These are phyloP conservation scores for Drosophila carrolli DNA, from an alignment of 1,140 invertebrate genomes.

Conservation along the genomic window DNA sequence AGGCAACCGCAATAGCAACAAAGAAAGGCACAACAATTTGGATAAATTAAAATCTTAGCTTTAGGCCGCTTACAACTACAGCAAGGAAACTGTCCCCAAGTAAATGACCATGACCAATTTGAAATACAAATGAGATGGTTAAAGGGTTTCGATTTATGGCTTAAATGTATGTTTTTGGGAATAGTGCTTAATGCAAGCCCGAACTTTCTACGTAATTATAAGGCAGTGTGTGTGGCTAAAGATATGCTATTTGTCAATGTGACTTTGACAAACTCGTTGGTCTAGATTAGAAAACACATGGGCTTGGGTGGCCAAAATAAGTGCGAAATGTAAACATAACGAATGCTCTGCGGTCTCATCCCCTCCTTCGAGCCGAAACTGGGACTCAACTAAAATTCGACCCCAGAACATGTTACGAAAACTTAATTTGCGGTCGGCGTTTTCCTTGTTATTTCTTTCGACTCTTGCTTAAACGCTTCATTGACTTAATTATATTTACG, in stretches of 20 bases:
- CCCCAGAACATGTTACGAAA: slow-evolving; percentile 40
- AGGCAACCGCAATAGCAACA: slow-evolving; percentile 30
- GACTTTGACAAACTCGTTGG: slow-evolving; percentile 52
- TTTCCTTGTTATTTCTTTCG: slow-evolving; percentile 34
- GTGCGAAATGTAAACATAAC: slow-evolving; percentile 51
- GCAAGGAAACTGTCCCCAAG: slow-evolving; percentile 5
- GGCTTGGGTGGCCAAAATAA: slow-evolving; percentile 26
- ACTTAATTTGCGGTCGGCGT: slow-evolving; percentile 27
- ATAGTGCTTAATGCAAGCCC: neutral
- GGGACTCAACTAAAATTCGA: slow-evolving; percentile 14
- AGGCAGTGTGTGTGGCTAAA: slow-evolving; percentile 21
- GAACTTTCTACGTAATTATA: slow-evolving; percentile 45
- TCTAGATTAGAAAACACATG: slow-evolving; percentile 32
- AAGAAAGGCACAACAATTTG: slow-evolving; percentile 25
- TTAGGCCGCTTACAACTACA: slow-evolving; percentile 8
- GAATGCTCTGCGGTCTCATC: slow-evolving; percentile 29
- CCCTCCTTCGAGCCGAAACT: slow-evolving; percentile 12
- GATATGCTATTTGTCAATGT: slow-evolving; percentile 52
- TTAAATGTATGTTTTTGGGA: slow-evolving; percentile 2
- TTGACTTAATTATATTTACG: slow-evolving; percentile 74
- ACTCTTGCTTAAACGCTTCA: slow-evolving; percentile 55
- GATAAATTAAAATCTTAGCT: slow-evolving; percentile 63
- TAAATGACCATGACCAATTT: slow-evolving; percentile 19
- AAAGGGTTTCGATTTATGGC: slow-evolving; percentile 30
- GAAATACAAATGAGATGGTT: slow-evolving; percentile 1